These are phyloP conservation scores for Mesitornis unicolor DNA, from an alignment of 2,113 vertebrate genomes.

Conservation along the genomic window DNA sequence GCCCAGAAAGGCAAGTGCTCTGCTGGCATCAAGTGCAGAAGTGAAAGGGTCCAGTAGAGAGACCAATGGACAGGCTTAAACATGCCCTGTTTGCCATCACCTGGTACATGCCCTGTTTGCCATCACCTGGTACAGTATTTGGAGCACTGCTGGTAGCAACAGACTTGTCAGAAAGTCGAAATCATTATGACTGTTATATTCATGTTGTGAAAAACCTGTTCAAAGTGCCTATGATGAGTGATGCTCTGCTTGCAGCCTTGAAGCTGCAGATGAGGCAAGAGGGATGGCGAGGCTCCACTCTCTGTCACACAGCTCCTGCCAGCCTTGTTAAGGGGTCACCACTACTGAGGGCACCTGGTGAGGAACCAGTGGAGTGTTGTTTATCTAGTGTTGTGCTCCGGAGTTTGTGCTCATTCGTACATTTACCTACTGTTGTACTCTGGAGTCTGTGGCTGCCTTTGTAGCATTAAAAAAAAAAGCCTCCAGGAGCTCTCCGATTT, in stretches of 20 bases:
- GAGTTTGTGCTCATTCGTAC: accelerated
- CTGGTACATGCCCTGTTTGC: not conserved
- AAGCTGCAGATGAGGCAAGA: not conserved
- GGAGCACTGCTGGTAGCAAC: not conserved
- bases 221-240: not conserved
- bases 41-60: not conserved
- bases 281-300: not conserved
- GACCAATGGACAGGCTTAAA: not conserved
- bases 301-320: accelerated
- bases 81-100: not conserved
- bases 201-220: not conserved
- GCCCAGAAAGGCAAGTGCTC: not conserved
- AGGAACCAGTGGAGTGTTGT: accelerated
- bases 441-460: not conserved
- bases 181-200: not conserved
- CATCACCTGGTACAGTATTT: not conserved
- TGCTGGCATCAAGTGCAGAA: not conserved
- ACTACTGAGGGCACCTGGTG: not conserved
- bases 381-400: not conserved
- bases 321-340: not conserved
- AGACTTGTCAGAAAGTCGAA: not conserved
- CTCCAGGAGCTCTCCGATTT: not conserved
- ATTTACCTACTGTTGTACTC: not conserved
- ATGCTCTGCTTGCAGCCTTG: not conserved
- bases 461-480: not conserved